These are phyloP conservation scores for Leontopithecus rosalia DNA, from an alignment of 2,797 vertebrate genomes.

Conservation along the genomic window DNA sequence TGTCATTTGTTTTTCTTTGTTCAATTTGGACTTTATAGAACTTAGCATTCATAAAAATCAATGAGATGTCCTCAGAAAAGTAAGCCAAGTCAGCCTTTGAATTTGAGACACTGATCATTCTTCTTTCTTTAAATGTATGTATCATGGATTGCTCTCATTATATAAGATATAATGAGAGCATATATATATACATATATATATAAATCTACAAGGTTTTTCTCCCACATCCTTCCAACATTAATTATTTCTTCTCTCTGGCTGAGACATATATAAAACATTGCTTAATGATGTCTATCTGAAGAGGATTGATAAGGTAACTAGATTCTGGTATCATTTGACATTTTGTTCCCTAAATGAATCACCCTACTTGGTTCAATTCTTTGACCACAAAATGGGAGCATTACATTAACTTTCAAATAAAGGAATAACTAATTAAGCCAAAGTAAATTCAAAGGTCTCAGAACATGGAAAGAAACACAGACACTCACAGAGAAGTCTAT, in stretches of 20 bases:
- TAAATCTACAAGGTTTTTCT: background rate
- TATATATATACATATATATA: no score
- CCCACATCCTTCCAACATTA: background rate
- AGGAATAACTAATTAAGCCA: conserved; percentile 37
- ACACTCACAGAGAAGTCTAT: background rate
- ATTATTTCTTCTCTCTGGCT: background rate
- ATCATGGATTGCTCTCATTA: conserved; percentile 6
- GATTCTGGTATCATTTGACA: background rate
- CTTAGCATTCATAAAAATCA: conserved; percentile 21
- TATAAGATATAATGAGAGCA: no score
- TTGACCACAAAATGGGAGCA: background rate
- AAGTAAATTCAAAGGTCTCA: conserved; percentile 24
- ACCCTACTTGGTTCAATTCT: background rate
- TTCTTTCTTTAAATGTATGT: background rate
- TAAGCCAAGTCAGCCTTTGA: background rate
- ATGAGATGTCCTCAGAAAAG: background rate
- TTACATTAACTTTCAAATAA: conserved; percentile 41
- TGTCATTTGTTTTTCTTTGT: background rate
- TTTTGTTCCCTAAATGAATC: background rate
- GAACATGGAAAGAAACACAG: background rate
- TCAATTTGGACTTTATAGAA: conserved; percentile 10
- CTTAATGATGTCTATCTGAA: background rate
- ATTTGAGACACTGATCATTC: background rate
- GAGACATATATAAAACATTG: background rate
- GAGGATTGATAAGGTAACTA: background rate